Evolutionary conservation across 2,113 vertebrate genomes (phyloP).

Genomic region (Castor canadensis): DNA sequence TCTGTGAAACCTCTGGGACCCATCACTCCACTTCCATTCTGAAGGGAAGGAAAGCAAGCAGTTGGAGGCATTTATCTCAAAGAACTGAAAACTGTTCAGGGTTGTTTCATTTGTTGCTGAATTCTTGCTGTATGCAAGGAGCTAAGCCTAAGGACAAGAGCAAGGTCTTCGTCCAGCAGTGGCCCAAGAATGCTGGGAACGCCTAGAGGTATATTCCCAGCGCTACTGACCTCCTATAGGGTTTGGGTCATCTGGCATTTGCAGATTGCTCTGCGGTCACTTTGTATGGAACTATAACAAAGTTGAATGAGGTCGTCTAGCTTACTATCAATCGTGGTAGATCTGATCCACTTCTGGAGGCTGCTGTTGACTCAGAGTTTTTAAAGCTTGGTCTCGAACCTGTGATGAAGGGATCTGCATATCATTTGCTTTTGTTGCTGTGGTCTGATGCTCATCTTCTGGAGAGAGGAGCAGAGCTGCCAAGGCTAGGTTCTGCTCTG

Average conservation of each 20-base stretch:
- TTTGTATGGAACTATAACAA: neutral
- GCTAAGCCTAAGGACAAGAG: accelerated
- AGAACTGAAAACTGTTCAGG: accelerated
- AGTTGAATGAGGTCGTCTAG: neutral
- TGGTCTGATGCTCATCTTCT: neutral
- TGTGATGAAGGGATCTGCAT: neutral
- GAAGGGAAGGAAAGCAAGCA: neutral
- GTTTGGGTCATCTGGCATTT: neutral
- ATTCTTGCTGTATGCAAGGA: neutral
- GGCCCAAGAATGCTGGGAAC: neutral
- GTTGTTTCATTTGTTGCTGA: neutral
- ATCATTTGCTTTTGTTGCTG: neutral
- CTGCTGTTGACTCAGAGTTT: neutral
- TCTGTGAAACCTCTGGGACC: neutral
- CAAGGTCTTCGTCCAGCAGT: accelerated
- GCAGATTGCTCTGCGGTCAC: neutral
- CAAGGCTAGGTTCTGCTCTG: neutral
- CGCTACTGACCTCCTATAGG: neutral
- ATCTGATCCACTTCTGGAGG: neutral
- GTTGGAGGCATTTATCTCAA: neutral
- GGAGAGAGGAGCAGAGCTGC: neutral
- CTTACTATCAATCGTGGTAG: accelerated
- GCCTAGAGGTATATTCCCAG: neutral
- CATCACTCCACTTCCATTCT: conserved; percentile 9
- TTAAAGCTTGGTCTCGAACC: neutral